Evolutionary conservation across 2,797 vertebrate genomes (phyloP).

Genomic region (Gymnoscopelus microlampas): DNA sequence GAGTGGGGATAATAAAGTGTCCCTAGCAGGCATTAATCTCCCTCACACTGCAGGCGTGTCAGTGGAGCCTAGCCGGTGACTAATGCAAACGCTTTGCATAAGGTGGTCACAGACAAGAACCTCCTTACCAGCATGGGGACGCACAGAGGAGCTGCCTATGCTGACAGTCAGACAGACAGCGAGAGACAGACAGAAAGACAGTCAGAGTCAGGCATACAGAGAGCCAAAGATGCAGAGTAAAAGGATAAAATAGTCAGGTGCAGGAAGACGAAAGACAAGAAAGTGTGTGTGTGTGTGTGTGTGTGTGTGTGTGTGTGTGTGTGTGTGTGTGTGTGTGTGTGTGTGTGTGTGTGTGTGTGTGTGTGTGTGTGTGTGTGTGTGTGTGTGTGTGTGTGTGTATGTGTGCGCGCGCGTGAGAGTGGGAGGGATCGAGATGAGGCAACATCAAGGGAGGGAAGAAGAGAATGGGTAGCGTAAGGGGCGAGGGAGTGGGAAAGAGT

Average conservation of each 20-base stretch:
- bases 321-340: conserved; percentile 3
- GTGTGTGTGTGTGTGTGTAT: too few species aligned
- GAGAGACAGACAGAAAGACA: not conserved
- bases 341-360: not conserved
- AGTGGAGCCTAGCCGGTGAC: conserved; percentile 93
- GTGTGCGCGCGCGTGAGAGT: too few species aligned
- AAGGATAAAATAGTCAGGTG: conserved; percentile 31
- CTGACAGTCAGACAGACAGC: conserved; percentile 33
- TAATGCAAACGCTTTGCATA: conserved; percentile 99
- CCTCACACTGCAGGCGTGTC: conserved; percentile 97
- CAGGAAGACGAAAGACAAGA: conserved; percentile 34
- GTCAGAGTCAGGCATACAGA: conserved; percentile 17
- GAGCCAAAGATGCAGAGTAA: conserved; percentile 11
- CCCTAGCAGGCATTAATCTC: conserved; percentile 96
- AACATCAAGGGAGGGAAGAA: conserved; percentile 9
- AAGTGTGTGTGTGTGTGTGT: conserved; percentile 23
- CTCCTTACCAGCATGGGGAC: conserved; percentile 76
- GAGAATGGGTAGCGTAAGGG: not conserved
- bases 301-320: not conserved
- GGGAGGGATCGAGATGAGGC: not conserved
- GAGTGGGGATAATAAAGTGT: conserved; percentile 99
- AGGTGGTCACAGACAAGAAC: conserved; percentile 92
- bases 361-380: too few species aligned
- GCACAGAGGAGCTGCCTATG: conserved; percentile 31
- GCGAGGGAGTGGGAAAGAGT: not conserved